phyloP scores from a whole-genome alignment of 2,113 vertebrate species.

The Physeter macrocephalus region DNA sequence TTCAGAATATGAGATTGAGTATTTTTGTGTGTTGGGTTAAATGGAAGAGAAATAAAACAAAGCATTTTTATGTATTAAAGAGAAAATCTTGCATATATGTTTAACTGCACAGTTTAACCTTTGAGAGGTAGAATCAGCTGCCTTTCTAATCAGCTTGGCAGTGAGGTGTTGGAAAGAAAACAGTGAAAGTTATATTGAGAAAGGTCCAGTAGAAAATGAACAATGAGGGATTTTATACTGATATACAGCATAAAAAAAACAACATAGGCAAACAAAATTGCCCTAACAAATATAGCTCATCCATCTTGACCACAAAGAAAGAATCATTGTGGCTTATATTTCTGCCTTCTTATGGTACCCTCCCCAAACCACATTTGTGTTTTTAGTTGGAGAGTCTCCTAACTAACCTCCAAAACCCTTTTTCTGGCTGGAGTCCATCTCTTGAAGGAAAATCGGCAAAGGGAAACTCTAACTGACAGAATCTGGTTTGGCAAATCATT shows the following conservation, averaged over 20 bases:
- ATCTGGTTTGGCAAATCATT: conserved; percentile 42
- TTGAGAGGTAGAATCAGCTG: not conserved
- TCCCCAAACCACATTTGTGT: not conserved
- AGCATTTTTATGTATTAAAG: not conserved
- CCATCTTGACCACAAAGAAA: conserved; percentile 37
- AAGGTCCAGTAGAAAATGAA: conserved; percentile 39
- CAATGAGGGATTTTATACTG: conserved; percentile 42
- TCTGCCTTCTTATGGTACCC: conserved; percentile 18
- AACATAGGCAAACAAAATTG: conserved; percentile 17
- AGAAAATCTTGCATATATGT: not conserved
- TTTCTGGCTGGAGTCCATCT: conserved; percentile 25
- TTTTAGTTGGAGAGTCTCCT: conserved; percentile 48
- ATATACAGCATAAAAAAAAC: not conserved
- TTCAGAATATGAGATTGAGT: not conserved
- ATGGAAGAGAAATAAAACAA: not conserved
- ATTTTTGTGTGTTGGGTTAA: not conserved
- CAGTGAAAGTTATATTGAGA: not conserved
- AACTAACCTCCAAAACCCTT: conserved; percentile 37
- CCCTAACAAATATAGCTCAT: conserved; percentile 17
- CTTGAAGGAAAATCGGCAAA: conserved; percentile 45
- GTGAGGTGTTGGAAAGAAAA: not conserved
- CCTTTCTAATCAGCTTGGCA: not conserved
- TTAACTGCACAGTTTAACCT: not conserved
- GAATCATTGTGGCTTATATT: conserved; percentile 40
- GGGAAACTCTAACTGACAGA: conserved; percentile 43